Base-by-base conservation (phyloP, 2,797 vertebrate species). In the Myotis vivesi region DNA sequence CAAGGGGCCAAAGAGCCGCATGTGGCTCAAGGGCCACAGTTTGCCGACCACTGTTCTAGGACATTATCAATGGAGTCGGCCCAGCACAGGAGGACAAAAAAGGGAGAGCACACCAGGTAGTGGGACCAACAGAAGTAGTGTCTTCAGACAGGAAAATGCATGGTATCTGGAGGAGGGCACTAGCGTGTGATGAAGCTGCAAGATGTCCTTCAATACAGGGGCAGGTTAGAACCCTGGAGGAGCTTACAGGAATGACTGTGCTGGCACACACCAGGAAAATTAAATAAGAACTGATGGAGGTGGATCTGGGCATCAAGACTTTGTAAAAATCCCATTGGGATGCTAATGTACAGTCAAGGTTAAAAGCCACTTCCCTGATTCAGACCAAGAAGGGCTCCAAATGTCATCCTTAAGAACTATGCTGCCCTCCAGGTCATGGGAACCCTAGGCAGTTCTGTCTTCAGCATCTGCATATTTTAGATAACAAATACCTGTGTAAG, bases 151-250 rank as follows among this genome's bases (percentile, higher is more conserved):
- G 22, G 36, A 28, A 55, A 38, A 57, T 0, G 5, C 55, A 4
- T 4, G 4, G 20, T 0, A 1, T 64, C 9, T 7, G 1, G 16
- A 0, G 19, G 30, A 79, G 15, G 1, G 5, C 22, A 51, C 4
- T 8, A 38, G 57, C 8, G 33, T 19, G 6, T 22, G 9, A 51
- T 23, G 28, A 59, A 19, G 17, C 12, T 7, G 0, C 12, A 41
- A 72, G 46, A 12, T 38, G 8, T 22, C 0, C 9, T 57, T 66
- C 84, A 79, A 73, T 11, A 0, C 12, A 2, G 3, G 25, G 8
- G 15, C 20, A 7, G 15, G 12, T 55, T 13, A 44, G 33, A 38
- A 41, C 3, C 6, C 38, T 46, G 0, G 2, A 51, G 6, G 38
- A 23, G 22, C 19, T 20, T 55, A 44, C 0, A 22, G 51, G 12